phyloP scores from a whole-genome alignment of 1,140 invertebrate species.

The Drosophila serrata region DNA sequence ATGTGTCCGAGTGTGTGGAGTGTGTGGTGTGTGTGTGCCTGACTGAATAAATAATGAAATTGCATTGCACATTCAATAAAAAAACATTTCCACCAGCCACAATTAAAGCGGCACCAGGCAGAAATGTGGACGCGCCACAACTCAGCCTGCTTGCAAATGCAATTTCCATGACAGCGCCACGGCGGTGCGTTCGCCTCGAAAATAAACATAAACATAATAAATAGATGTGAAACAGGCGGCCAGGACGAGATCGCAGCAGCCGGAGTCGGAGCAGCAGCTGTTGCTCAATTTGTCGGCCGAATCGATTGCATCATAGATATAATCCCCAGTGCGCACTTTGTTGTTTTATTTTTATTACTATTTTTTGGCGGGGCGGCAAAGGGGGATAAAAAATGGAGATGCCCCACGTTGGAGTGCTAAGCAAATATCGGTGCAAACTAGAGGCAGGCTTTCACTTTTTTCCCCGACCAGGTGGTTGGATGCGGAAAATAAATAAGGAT shows the following conservation, averaged over 20 bases:
- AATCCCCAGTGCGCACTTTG: constrained; percentile 25
- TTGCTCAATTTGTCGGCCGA: constrained; percentile 56
- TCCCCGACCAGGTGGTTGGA: constrained; percentile 13
- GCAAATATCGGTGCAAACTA: constrained; percentile 31
- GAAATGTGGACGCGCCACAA: constrained; percentile 67
- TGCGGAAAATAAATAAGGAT: not conserved
- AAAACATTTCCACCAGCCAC: constrained; percentile 50
- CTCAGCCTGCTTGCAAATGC: constrained; percentile 48
- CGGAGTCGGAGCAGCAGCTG: constrained; percentile 14
- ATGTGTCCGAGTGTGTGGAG: constrained; percentile 4
- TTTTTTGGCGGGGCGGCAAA: not conserved
- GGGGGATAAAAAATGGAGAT: constrained; percentile 40
- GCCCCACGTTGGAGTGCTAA: constrained; percentile 27
- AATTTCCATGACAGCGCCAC: constrained; percentile 66
- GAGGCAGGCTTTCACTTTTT: constrained; percentile 73
- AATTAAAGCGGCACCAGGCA: constrained; percentile 64
- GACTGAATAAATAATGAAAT: constrained; percentile 63
- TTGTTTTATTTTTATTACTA: constrained; percentile 4
- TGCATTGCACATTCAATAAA: constrained; percentile 73
- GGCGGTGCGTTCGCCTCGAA: constrained; percentile 45
- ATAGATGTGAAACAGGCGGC: constrained; percentile 33
- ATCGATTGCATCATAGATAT: constrained; percentile 63
- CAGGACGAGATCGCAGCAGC: constrained; percentile 41
- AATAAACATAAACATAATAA: constrained; percentile 45
- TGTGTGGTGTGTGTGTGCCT: constrained; percentile 17